Conservation (phyloP, 1,140 invertebrate genomes). For the Berghia stephanieae region DNA sequence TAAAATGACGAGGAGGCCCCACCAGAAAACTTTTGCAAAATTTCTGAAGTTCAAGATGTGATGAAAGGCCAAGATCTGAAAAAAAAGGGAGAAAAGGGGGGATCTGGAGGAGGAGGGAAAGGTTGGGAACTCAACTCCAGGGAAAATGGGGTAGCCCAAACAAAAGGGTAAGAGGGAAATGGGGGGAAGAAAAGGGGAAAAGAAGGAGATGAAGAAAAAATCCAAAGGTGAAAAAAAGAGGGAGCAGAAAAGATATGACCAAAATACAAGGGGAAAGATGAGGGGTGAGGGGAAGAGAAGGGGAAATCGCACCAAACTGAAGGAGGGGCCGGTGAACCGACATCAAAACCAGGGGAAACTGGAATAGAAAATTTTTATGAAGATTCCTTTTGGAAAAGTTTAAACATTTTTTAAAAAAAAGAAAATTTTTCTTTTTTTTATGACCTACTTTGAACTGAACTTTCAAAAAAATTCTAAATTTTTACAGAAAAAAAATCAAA, state of each 20-base stretch:
- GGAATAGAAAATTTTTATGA: too few species aligned
- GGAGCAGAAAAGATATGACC: not conserved
- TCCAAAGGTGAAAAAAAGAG: conserved; percentile 20
- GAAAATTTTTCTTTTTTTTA: too few species aligned
- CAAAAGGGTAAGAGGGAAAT: conserved; percentile 31
- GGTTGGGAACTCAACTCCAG: not conserved
- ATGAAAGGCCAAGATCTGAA: conserved; percentile 36
- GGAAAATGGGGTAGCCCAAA: too few species aligned
- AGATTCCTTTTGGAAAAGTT: too few species aligned
- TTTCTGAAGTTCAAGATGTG: conserved; percentile 53
- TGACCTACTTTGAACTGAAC: too few species aligned
- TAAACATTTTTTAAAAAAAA: too few species aligned
- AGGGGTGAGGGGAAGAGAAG: conserved; percentile 18
- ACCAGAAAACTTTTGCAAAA: conserved; percentile 52
- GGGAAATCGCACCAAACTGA: conserved; percentile 15
- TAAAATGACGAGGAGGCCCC: conserved; percentile 36
- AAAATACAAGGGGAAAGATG: conserved; percentile 10
- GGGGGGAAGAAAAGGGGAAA: conserved; percentile 1
- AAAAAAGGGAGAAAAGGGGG: not conserved
- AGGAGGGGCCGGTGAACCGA: not conserved
- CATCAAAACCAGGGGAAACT: too few species aligned
- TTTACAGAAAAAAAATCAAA: too few species aligned
- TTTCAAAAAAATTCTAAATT: too few species aligned
- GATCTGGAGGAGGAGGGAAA: not conserved
- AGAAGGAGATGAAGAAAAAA: conserved; percentile 22